phyloP scores from a whole-genome alignment of 1,140 invertebrate genomes.

The Rhysida immarginata region DNA sequence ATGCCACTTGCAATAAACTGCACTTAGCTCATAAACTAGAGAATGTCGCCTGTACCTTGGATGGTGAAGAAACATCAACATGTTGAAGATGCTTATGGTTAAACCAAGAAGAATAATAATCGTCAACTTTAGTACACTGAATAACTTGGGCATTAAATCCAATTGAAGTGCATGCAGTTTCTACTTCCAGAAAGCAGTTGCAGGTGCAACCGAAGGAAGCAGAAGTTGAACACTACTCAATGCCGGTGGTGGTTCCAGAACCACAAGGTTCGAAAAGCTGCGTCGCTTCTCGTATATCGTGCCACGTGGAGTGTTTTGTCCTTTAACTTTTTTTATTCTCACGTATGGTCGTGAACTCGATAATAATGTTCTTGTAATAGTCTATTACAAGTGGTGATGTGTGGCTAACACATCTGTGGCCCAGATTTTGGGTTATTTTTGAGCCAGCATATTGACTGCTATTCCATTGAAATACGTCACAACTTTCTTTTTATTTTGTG shows the following conservation, averaged over 20 bases:
- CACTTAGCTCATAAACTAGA: slow-evolving; percentile 75
- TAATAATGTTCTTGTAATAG: neutral
- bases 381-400: neutral
- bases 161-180: neutral
- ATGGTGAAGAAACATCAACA: slow-evolving; percentile 27
- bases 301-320: neutral
- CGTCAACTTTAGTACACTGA: neutral
- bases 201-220: neutral
- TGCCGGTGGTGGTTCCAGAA: neutral
- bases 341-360: no score
- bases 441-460: neutral
- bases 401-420: neutral
- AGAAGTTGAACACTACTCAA: neutral
- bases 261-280: no score
- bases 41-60: slow-evolving; percentile 74
- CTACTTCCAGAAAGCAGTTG: neutral
- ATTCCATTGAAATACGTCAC: neutral
- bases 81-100: slow-evolving; percentile 14
- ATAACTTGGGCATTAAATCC: neutral
- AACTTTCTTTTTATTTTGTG: neutral
- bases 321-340: no score
- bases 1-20: slow-evolving; percentile 65
- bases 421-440: neutral
- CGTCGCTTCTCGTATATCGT: no score
- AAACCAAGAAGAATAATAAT: neutral